Evolutionary conservation across 2,888 invertebrate species (phyloP).

Genomic region (Apantesis nais): DNA sequence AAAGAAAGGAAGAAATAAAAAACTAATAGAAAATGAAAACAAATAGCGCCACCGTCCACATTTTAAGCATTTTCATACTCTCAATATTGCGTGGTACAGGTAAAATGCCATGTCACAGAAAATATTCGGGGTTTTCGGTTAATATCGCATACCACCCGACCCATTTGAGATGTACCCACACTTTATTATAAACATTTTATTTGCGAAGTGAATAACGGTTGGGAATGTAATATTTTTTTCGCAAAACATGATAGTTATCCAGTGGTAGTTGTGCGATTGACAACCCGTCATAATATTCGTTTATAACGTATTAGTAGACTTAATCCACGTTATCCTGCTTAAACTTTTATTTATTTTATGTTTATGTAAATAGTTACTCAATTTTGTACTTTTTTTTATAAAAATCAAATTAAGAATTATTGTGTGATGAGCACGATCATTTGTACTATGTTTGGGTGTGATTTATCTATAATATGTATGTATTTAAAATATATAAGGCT

Average conservation of each 20-base stretch:
- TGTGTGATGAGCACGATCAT: no score
- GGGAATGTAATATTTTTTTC: slow-evolving; percentile 37
- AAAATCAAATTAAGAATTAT: not conserved
- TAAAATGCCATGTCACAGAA: slow-evolving; percentile 41
- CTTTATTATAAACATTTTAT: slow-evolving; percentile 57
- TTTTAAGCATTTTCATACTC: slow-evolving; percentile 34
- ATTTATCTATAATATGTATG: no score
- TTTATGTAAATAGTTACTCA: not conserved
- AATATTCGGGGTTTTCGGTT: slow-evolving; percentile 45
- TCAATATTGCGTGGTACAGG: slow-evolving; percentile 38
- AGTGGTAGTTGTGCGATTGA: slow-evolving; percentile 12
- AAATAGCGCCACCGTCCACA: slow-evolving; percentile 6
- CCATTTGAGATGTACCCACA: slow-evolving; percentile 45
- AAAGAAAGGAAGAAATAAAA: slow-evolving; percentile 14
- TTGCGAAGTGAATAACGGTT: slow-evolving; percentile 37
- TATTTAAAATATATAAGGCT: no score
- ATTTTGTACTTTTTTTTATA: not conserved
- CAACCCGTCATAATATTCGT: not conserved
- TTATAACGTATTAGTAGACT: no score
- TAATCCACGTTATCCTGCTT: not conserved
- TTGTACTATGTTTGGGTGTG: no score
- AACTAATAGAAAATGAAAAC: slow-evolving; percentile 25
- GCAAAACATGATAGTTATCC: not conserved
- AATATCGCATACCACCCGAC: slow-evolving; percentile 44
- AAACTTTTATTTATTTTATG: no score